phyloP scores from a whole-genome alignment of 2,888 invertebrate species.

The Schrankia costaestrigalis region DNA sequence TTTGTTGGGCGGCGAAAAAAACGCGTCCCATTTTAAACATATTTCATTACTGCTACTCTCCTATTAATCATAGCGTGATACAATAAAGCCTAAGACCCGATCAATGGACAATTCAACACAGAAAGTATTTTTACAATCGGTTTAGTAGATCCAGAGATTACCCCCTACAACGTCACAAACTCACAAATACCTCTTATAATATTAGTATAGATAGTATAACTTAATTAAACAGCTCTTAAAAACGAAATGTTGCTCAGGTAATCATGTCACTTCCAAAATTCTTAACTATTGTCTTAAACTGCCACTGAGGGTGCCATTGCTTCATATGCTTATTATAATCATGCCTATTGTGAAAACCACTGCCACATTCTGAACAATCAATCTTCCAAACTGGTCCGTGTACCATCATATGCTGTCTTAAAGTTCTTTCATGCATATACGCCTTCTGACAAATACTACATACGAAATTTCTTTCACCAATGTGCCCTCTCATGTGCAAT shows the following conservation, averaged over 20 bases:
- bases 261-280: constrained; percentile 45
- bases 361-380: constrained; percentile 61
- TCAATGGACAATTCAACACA: no score
- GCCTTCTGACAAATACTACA: constrained; percentile 65
- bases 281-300: constrained; percentile 55
- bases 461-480: constrained; percentile 66
- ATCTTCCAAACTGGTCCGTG: constrained; percentile 63
- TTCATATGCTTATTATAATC: constrained; percentile 68
- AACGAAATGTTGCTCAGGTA: background rate
- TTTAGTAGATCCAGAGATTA: no score
- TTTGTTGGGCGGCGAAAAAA: no score
- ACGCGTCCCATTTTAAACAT: no score
- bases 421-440: constrained; percentile 68
- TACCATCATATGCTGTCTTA: constrained; percentile 66
- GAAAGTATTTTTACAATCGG: no score
- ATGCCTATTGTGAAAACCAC: constrained; percentile 58
- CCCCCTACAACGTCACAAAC: no score
- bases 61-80: no score
- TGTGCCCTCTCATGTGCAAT: constrained; percentile 66
- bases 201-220: no score
- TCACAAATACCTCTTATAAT: no score
- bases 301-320: constrained; percentile 69
- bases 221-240: no score
- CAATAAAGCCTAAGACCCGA: no score
- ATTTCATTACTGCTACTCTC: no score